Conservation (phyloP, 2,797 vertebrate species). For the Brachyrhaphis roseni region DNA sequence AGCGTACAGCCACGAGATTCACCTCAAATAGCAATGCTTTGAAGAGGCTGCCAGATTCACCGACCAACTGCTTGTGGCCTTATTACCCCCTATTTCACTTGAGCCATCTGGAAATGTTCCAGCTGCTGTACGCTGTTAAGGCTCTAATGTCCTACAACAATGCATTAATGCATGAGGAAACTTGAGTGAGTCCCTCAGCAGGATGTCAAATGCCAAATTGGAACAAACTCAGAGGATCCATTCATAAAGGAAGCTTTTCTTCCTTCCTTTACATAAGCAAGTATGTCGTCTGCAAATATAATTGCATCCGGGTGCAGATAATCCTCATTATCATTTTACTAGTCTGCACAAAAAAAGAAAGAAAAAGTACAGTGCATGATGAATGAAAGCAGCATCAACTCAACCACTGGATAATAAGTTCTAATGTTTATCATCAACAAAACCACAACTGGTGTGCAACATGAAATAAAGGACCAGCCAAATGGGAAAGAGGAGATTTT, state of each 20-base stretch:
- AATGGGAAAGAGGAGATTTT: background rate
- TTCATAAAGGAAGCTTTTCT: constrained; percentile 36
- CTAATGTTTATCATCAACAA: background rate
- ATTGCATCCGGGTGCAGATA: constrained; percentile 28
- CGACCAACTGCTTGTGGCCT: constrained; percentile 47
- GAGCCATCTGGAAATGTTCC: constrained; percentile 72
- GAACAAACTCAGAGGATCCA: constrained; percentile 44
- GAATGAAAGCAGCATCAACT: background rate
- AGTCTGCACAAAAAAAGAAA: background rate
- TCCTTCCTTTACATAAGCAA: constrained; percentile 21
- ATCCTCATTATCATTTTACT: background rate
- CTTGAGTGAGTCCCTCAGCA: constrained; percentile 45
- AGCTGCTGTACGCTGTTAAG: constrained; percentile 63
- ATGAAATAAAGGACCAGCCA: background rate
- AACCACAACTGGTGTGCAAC: background rate
- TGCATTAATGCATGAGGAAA: constrained; percentile 48
- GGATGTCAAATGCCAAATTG: constrained; percentile 39
- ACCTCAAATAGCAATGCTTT: constrained; percentile 65
- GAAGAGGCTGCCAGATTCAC: constrained; percentile 67
- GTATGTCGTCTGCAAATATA: constrained; percentile 37
- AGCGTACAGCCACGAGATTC: constrained; percentile 32
- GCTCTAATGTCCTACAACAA: constrained; percentile 45
- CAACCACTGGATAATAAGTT: background rate
- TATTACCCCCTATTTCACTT: constrained; percentile 50
- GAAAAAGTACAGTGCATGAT: background rate